Conservation (phyloP, 1,140 invertebrate species). For the Sarcophaga bullata region DNA sequence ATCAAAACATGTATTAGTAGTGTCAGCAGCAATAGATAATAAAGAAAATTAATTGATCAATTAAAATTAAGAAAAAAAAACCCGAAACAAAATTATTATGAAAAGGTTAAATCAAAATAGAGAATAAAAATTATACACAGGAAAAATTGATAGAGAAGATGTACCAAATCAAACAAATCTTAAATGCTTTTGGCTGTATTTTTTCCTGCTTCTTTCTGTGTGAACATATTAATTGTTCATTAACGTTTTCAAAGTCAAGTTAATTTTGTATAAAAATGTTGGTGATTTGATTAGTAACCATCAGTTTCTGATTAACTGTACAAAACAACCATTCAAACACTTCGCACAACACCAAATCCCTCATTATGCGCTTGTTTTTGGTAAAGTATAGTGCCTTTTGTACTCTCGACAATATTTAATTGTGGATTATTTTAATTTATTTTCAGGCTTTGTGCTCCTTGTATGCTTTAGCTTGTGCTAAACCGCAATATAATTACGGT, state of each 20-base stretch:
- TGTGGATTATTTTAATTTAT: neutral
- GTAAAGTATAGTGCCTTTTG: slow-evolving; percentile 48
- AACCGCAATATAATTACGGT: slow-evolving; percentile 61
- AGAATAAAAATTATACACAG: slow-evolving; percentile 51
- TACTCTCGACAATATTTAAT: neutral
- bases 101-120: neutral
- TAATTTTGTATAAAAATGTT: slow-evolving; percentile 57
- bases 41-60: slow-evolving; percentile 30
- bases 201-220: neutral
- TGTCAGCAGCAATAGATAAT: slow-evolving; percentile 22
- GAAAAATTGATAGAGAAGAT: slow-evolving; percentile 4
- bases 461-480: slow-evolving; percentile 51
- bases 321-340: slow-evolving; percentile 43
- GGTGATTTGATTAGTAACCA: slow-evolving; percentile 50
- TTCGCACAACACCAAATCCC: neutral
- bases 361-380: slow-evolving; percentile 60
- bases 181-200: neutral
- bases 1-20: neutral
- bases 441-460: slow-evolving; percentile 54
- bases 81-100: neutral
- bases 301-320: slow-evolving; percentile 53
- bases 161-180: neutral
- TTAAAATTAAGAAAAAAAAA: slow-evolving; percentile 13
- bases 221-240: neutral
- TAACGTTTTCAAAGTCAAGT: neutral